Evolutionary conservation across 2,113 vertebrate species (phyloP).

Genomic region (Mustela nigripes): DNA sequence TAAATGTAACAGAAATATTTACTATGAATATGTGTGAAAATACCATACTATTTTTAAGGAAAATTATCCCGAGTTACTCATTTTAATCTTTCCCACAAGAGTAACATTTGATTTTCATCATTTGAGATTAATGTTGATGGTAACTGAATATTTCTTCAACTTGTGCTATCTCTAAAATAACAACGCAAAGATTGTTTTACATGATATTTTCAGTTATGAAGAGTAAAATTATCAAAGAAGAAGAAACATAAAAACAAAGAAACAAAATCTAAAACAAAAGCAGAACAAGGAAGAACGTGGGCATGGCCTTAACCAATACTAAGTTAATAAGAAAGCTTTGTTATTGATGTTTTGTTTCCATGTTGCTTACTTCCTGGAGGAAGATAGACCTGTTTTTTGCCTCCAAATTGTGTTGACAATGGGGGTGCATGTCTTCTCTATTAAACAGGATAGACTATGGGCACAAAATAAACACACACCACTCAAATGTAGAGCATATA

Average conservation of each 20-base stretch:
- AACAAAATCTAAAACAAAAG: not conserved
- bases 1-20: slow-evolving; percentile 16
- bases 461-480: not conserved
- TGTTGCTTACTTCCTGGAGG: not conserved
- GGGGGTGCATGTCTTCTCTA: not conserved
- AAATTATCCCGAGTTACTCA: not conserved
- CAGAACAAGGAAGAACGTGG: not conserved
- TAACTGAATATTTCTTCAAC: not conserved
- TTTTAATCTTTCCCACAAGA: not conserved
- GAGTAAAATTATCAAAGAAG: not conserved
- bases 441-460: not conserved
- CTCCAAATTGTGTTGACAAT: not conserved
- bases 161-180: not conserved
- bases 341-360: not conserved
- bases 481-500: not conserved
- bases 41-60: not conserved
- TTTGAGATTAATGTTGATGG: not conserved
- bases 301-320: not conserved
- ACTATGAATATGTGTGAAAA: not conserved
- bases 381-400: not conserved
- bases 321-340: not conserved
- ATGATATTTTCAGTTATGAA: slow-evolving; percentile 5
- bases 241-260: not conserved
- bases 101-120: slow-evolving; percentile 10
- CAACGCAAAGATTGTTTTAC: not conserved